Base-by-base conservation (phyloP, 2,888 invertebrate genomes). In the Acleris laterana region DNA sequence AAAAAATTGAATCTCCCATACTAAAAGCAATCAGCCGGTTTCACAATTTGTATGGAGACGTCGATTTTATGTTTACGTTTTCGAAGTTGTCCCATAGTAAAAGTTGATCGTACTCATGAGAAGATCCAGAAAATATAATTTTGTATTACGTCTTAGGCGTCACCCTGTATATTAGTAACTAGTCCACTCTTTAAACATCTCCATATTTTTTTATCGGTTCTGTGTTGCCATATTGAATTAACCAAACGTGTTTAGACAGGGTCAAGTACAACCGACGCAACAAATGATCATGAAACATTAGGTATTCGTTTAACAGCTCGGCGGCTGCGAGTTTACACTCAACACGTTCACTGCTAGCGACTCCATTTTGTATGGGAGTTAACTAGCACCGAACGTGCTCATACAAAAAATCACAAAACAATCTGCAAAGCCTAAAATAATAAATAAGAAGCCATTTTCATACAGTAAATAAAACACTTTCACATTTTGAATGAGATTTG, bases 391-490 rank as follows among this genome's bases (percentile, higher is more conserved):
- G 38, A 38, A 38, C 38, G 13, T 13, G 48, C 25, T 58, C 19
- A 44, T 56, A 60, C 28, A 55, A 60, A 60, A 50, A 65, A 56
- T 56, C 55, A 65, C 61, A 66, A 57, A 66, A 56, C 65, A 70
- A 72, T 81, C 80, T 86, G 90, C 90, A 77, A 90, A 91, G 90
- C 89, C 88, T 89, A 89, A 49, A 90, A 91, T 87, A 82, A 89
- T 87, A 86, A 88, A 81, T 25, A 90, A 89, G 79, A 90, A 91
- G 90, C 90, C 74, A 74, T 77, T 74, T 72, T 71, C 51, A 59
- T 53, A 48, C 44, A n/a, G 55, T 46, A 25, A 46, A 25, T 25
- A 65, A 65, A 53, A 55, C 58, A 66, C 57, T 62, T 62, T 42
- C 62, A 68, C 66, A 56, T 50, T 66, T 57, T 50, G 68, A 69